Percentiles rank a stretch among this genome's conserved stretches.
Evolutionary conservation across 2,888 invertebrate genomes (phyloP).

Genomic region (Biston stratarius): DNA sequence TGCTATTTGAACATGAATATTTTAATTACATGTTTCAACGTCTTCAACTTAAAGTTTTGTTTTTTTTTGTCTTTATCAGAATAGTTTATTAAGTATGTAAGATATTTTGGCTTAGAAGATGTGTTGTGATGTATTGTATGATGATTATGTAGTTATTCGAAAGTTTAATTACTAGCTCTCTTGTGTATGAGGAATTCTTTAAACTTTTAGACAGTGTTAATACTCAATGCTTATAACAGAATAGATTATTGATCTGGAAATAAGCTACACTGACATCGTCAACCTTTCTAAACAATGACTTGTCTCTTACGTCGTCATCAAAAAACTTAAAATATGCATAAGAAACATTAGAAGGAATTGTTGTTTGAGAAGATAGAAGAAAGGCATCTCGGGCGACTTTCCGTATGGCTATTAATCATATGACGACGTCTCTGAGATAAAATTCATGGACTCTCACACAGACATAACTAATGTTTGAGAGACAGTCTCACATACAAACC

Average conservation of each 20-base stretch:
- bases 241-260: neutral
- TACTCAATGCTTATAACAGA: neutral
- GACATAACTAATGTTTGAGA: constrained; percentile 40
- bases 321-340: constrained; percentile 68
- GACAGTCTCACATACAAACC: constrained; percentile 52
- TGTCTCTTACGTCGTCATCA: constrained; percentile 27
- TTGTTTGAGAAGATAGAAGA: constrained; percentile 70
- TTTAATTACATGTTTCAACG: constrained; percentile 63
- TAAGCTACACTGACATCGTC: neutral
- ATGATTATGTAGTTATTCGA: no score
- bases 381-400: constrained; percentile 71
- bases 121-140: no score
- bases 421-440: constrained; percentile 71
- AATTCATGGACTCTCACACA: constrained; percentile 62
- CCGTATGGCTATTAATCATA: constrained; percentile 80
- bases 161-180: no score
- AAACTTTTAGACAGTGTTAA: neutral
- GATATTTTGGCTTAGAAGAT: no score
- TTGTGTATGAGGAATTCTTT: neutral
- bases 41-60: constrained; percentile 33
- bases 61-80: neutral
- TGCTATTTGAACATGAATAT: constrained; percentile 74
- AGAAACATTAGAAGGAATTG: constrained; percentile 66
- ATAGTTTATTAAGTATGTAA: no score
- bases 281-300: constrained; percentile 26